Evolutionary conservation across 2,888 invertebrate species (phyloP).

Genomic region (Pilophorus perplexus): DNA sequence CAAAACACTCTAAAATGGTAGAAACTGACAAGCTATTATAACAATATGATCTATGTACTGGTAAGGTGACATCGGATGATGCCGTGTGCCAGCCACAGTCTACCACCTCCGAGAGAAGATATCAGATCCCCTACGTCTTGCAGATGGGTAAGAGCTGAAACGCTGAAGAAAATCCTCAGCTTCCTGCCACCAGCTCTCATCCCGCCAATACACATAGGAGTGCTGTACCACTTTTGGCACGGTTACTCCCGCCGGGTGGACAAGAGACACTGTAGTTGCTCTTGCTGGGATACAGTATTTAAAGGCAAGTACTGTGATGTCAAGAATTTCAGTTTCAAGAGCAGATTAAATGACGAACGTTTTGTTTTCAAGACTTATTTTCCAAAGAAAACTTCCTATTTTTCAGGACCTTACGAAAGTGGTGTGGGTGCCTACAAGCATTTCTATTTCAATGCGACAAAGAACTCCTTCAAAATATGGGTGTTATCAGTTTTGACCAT

Average conservation of each 20-base stretch:
- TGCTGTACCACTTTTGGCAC: constrained; percentile 66
- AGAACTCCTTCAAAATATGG: constrained; percentile 67
- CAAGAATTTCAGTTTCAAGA: too few relatives aligned
- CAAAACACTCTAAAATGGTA: too few relatives aligned
- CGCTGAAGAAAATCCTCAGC: neutral
- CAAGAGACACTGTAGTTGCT: constrained; percentile 64
- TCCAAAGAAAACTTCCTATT: constrained; percentile 3
- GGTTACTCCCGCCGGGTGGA: constrained; percentile 66
- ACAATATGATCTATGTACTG: too few relatives aligned
- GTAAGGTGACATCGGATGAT: too few relatives aligned
- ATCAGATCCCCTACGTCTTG: too few relatives aligned
- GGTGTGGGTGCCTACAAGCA: constrained; percentile 69
- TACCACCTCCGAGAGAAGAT: too few relatives aligned
- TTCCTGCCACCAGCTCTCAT: constrained; percentile 55
- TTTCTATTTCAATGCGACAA: constrained; percentile 67
- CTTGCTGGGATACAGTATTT: constrained; percentile 75
- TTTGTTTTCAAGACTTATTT: neutral
- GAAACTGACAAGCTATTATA: too few relatives aligned
- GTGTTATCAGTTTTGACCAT: constrained; percentile 59
- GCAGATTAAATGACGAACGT: neutral
- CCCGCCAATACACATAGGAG: constrained; percentile 62
- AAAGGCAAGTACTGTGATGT: constrained; percentile 66
- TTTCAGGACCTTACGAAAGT: constrained; percentile 63
- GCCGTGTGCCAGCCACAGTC: too few relatives aligned
- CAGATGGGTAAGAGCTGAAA: too few relatives aligned